Evolutionary conservation across 2,888 invertebrate genomes (phyloP).

Genomic region (Prionchulus punctatus): DNA sequence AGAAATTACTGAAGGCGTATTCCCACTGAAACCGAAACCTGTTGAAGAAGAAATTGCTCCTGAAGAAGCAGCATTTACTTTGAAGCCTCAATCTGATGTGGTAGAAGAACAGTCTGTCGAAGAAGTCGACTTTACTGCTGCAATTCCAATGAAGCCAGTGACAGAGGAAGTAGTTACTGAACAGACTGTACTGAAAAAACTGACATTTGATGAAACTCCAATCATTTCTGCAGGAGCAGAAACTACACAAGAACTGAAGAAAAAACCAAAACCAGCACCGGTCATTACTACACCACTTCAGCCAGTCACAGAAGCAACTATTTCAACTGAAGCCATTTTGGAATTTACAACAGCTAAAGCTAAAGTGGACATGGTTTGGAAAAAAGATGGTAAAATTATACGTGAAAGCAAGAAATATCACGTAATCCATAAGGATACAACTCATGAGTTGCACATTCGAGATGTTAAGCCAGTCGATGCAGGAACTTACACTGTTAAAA

Average conservation of each 20-base stretch:
- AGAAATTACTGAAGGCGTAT: no score
- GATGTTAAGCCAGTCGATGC: background rate
- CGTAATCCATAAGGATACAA: conserved; percentile 29
- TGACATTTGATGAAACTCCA: background rate
- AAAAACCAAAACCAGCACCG: background rate
- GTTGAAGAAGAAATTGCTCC: no score
- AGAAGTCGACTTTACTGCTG: no score
- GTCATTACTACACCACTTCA: background rate
- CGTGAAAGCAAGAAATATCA: conserved; percentile 24
- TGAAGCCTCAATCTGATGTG: no score
- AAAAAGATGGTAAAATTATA: conserved; percentile 47
- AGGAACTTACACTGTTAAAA: background rate
- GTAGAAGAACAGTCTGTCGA: no score
- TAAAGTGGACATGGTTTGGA: conserved; percentile 45
- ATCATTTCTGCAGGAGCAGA: background rate
- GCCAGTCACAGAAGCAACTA: background rate
- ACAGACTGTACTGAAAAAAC: conserved; percentile 1
- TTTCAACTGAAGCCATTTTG: conserved; percentile 37
- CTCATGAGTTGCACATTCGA: conserved; percentile 27
- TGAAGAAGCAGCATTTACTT: no score
- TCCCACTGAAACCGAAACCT: no score
- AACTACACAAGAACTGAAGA: background rate
- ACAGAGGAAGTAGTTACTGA: background rate
- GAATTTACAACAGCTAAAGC: conserved; percentile 41
- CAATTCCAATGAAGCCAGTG: background rate